Evolutionary conservation across 2,113 vertebrate species (phyloP).

Genomic region (Chionis minor): DNA sequence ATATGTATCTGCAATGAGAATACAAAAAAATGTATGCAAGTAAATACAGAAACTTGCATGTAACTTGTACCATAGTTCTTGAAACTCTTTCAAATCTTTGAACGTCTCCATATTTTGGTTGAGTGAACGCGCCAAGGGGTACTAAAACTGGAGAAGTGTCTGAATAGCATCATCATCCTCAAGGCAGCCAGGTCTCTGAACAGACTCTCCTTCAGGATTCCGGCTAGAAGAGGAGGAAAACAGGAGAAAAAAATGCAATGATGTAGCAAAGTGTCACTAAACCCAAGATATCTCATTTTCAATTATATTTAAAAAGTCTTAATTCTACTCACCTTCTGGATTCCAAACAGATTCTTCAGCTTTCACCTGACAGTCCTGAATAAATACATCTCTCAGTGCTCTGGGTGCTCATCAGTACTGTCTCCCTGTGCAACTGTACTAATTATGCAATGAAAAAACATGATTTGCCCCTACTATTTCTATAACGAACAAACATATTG

Average conservation of each 20-base stretch:
- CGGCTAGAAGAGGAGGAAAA: conserved; percentile 29
- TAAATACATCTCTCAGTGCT: neutral
- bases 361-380: conserved; percentile 19
- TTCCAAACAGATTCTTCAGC: conserved; percentile 29
- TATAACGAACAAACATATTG: neutral
- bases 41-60: neutral
- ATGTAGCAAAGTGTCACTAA: neutral
- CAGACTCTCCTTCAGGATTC: conserved; percentile 8
- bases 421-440: neutral
- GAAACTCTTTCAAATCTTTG: neutral
- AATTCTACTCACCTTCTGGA: conserved; percentile 36
- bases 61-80: neutral
- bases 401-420: neutral
- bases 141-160: neutral
- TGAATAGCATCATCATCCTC: conserved; percentile 11
- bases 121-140: neutral
- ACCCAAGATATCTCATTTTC: neutral
- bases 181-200: conserved; percentile 21
- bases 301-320: neutral
- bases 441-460: neutral
- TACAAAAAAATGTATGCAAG: neutral
- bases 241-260: conserved; percentile 32
- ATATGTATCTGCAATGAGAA: neutral
- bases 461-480: neutral
- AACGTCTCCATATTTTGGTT: neutral